Evolutionary conservation across 2,888 invertebrate species (phyloP), one percentile per base, ranked within the genome.

Genomic region (Tachina fera): DNA sequence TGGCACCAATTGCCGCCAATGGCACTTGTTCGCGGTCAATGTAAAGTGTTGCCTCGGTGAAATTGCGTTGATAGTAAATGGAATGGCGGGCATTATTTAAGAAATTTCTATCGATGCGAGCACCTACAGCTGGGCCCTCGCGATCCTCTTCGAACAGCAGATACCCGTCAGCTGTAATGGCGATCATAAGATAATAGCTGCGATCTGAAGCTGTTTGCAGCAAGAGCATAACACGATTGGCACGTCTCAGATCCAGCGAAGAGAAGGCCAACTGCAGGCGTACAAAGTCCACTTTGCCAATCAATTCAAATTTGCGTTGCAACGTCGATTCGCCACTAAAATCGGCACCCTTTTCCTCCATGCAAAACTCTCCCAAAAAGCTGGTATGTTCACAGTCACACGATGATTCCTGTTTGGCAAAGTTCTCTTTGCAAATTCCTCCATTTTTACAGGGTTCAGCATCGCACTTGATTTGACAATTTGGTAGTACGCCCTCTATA

Each of bases 361-460:
- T 96, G 90, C 98, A 98, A 89, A 96, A 95, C 89, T 97, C 97
- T 14, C 98, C 98, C 88, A 97, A 96, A 91, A 97, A 98, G 80
- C 97, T 98, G 0, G 98, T 98, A 85, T 96, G 95, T 89, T 97
- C 97, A 88, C 98, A 98, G 88, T 97, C 96, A 90, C 98, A 98
- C 11, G 96, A 96, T 88, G 97, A 97, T 87, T 96, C 96, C 89
- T 97, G 97, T 86, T 96, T 96, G 14, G 95, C 95, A 91, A 98
- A 98, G 91, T 97, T 96, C 92, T 98, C 98, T 4, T 96, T 96
- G 90, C 98, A 98, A 19, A 96, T 94, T 0, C 98, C 98, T 61
- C 96, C 96, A 90, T 98, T 97, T 89, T 97, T 96, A 90, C 98
- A 98, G 0, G 98, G 98, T 72, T 96, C 95, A 0, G 95, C 95